phyloP scores from a whole-genome alignment of 1,140 invertebrate species.

The Solen grandis region DNA sequence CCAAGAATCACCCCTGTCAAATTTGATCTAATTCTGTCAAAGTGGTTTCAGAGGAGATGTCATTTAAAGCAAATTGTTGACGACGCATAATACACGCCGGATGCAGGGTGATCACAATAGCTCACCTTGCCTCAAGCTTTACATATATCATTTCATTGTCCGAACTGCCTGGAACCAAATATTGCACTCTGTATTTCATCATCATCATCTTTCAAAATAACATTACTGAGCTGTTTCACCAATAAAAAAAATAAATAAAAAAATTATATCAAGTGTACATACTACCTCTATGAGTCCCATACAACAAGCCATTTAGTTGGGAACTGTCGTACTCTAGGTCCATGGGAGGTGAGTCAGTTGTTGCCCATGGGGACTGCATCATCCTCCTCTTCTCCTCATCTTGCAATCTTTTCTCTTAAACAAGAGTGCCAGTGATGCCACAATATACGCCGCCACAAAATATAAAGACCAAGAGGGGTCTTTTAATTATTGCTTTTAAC shows the following conservation, averaged over 20 bases:
- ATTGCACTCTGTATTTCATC: neutral
- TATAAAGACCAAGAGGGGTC: neutral
- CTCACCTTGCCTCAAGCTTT: too few species aligned
- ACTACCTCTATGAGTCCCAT: neutral
- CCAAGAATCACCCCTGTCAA: too few species aligned
- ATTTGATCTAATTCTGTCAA: too few species aligned
- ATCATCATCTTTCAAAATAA: neutral
- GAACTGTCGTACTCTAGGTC: conserved; percentile 41
- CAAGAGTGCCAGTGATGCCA: neutral
- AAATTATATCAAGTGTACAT: neutral
- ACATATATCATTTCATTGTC: neutral
- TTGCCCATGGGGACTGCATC: conserved; percentile 23
- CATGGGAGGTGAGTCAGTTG: conserved; percentile 31
- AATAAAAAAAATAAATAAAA: neutral
- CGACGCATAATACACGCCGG: too few species aligned
- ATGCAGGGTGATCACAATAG: too few species aligned
- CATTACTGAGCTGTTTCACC: neutral
- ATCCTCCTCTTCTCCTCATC: conserved; percentile 9
- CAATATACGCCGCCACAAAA: neutral
- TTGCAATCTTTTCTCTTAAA: neutral
- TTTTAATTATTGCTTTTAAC: neutral
- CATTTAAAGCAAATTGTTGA: too few species aligned
- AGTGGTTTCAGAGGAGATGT: too few species aligned
- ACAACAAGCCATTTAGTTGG: neutral
- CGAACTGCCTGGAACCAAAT: neutral